Conservation (phyloP, 2,113 vertebrate genomes). For the Cyanistes caeruleus region DNA sequence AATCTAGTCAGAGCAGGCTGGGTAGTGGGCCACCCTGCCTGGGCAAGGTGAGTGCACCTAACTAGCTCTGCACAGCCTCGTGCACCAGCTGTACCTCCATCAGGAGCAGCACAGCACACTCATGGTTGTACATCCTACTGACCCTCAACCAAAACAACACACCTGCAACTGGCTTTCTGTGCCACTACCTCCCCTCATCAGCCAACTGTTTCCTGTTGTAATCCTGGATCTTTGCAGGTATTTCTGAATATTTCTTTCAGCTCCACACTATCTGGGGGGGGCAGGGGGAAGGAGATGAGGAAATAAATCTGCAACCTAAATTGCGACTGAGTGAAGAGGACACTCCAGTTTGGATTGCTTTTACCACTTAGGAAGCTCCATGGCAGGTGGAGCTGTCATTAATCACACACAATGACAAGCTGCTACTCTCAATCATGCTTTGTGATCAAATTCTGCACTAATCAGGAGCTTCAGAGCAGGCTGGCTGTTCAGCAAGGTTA, state of each 20-base stretch:
- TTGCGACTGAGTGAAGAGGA: not conserved
- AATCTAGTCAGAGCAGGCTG: not conserved
- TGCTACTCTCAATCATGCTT: constrained; percentile 54
- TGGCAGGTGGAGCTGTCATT: constrained; percentile 69
- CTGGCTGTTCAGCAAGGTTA: constrained; percentile 63
- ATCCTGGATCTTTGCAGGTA: not conserved
- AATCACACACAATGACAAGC: constrained; percentile 64
- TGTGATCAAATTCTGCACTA: constrained; percentile 71
- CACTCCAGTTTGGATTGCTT: constrained; percentile 39
- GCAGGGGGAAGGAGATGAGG: not conserved
- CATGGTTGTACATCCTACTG: not conserved
- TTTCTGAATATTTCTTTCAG: not conserved
- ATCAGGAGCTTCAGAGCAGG: constrained; percentile 58
- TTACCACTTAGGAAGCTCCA: constrained; percentile 18
- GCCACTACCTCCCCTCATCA: not conserved
- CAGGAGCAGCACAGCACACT: not conserved
- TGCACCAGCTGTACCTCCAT: not conserved
- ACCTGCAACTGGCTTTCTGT: rapidly evolving
- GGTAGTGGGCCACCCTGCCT: not conserved
- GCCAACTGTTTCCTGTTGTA: not conserved
- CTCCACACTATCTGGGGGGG: not conserved
- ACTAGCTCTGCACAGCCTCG: not conserved
- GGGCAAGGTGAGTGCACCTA: not conserved
- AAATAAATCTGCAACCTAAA: constrained; percentile 50
- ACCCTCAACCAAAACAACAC: not conserved